Evolutionary conservation across 2,113 vertebrate genomes (phyloP).

Genomic region (Micronycteris hirsuta): DNA sequence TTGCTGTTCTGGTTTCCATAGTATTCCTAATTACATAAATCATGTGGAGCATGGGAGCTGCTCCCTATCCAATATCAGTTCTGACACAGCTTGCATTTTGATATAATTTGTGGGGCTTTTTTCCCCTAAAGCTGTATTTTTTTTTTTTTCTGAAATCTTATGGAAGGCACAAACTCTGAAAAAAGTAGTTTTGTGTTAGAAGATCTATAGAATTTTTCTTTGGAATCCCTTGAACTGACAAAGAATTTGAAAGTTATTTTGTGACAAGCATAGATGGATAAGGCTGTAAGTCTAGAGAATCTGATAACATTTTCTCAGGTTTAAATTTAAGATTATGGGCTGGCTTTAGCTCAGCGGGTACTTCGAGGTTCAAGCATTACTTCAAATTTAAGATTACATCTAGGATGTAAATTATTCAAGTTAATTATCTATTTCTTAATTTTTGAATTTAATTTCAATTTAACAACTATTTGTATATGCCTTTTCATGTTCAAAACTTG

Average conservation of each 20-base stretch:
- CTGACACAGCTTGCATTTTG: background rate
- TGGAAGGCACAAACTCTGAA: background rate
- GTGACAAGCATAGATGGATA: background rate
- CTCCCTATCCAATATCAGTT: background rate
- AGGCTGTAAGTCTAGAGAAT: background rate
- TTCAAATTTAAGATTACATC: conserved; percentile 50
- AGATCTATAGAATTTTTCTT: conserved; percentile 13
- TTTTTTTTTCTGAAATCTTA: background rate
- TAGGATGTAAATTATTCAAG: background rate
- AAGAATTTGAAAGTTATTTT: conserved; percentile 34
- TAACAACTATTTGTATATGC: background rate
- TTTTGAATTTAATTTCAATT: conserved; percentile 7
- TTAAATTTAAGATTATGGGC: conserved; percentile 53
- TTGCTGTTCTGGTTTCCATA: conserved; percentile 58
- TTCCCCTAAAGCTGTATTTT: background rate
- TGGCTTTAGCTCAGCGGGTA: no score
- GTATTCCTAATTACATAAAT: conserved; percentile 59
- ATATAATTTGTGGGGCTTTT: background rate
- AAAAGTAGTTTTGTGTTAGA: conserved; percentile 30
- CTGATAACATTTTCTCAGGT: conserved; percentile 14
- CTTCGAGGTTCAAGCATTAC: no score
- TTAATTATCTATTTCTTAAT: background rate
- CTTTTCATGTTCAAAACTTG: conserved; percentile 16
- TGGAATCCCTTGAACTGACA: background rate
- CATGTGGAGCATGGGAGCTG: conserved; percentile 38